Percentiles rank a stretch among this genome's conserved stretches.
Evolutionary conservation across 30 jellyfish, hydroid and myxozoan species (phyloP).

Genomic region (Aurelia sp.): DNA sequence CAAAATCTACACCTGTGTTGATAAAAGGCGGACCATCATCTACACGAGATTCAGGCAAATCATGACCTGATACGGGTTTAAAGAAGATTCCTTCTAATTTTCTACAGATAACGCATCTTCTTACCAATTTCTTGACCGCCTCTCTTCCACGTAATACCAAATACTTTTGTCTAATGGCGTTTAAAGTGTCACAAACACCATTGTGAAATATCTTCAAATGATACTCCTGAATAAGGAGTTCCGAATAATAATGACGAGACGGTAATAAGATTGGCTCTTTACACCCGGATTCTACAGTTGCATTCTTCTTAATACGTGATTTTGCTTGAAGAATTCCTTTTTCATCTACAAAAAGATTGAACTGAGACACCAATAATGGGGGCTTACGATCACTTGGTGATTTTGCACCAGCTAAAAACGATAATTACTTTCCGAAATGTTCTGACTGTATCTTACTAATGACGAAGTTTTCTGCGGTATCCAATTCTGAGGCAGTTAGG

Average conservation of each 20-base stretch:
- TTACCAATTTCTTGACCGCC: slow-evolving; percentile 8
- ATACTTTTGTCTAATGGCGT: slow-evolving; percentile 5
- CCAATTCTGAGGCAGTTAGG: too few relatives aligned
- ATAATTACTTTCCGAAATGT: too few relatives aligned
- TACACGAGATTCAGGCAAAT: too few relatives aligned
- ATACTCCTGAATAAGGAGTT: neutral
- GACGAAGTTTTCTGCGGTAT: too few relatives aligned
- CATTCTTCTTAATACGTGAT: slow-evolving; percentile 1
- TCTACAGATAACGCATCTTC: slow-evolving; percentile 15
- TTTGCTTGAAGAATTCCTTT: neutral
- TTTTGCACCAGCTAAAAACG: too few relatives aligned
- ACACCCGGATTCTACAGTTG: neutral
- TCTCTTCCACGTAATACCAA: slow-evolving; percentile 29
- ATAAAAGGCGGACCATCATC: too few relatives aligned
- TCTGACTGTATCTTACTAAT: too few relatives aligned
- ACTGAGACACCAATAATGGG: slow-evolving; percentile 23
- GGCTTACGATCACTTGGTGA: neutral
- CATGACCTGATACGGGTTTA: neutral
- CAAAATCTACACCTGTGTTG: too few relatives aligned
- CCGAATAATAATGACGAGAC: slow-evolving; percentile 2
- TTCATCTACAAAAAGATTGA: slow-evolving; percentile 15
- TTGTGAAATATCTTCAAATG: slow-evolving; percentile 3
- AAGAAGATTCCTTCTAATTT: neutral
- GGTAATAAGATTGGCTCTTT: slow-evolving; percentile 12
- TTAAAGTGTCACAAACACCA: slow-evolving; percentile 19